Conservation (phyloP, 2,888 invertebrate genomes). For the Hydrotaea cyrtoneurina region DNA sequence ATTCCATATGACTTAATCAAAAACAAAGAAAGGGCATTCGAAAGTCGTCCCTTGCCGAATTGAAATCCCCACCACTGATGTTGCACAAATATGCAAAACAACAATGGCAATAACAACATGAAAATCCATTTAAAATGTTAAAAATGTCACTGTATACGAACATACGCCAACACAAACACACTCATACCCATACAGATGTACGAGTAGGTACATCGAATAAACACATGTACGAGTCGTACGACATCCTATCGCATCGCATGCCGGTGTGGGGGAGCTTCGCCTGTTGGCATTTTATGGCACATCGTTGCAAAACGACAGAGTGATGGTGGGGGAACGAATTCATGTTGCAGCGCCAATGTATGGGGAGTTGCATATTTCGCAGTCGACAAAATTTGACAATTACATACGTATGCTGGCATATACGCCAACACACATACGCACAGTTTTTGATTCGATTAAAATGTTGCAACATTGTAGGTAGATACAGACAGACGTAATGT, state of each 20-base stretch:
- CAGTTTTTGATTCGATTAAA: constrained; percentile 30
- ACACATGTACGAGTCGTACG: constrained; percentile 7
- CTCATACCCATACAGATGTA: neutral
- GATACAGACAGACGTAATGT: neutral
- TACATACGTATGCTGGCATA: neutral
- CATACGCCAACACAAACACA: neutral
- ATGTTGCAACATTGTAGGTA: constrained; percentile 47
- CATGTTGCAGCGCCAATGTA: neutral
- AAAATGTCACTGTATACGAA: constrained; percentile 8
- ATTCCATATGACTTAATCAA: too few species aligned
- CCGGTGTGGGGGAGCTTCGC: neutral
- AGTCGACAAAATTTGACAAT: constrained; percentile 31
- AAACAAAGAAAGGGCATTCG: neutral
- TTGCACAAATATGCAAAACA: neutral
- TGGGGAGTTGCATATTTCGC: constrained; percentile 29
- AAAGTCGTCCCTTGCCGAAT: too few species aligned
- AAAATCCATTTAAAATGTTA: constrained; percentile 37
- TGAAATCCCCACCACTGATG: neutral
- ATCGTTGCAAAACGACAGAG: neutral
- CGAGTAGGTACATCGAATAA: neutral
- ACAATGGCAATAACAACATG: constrained; percentile 8
- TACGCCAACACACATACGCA: neutral
- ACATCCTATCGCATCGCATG: neutral
- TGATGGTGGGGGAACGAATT: neutral
- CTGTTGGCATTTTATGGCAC: too few species aligned